Evolutionary conservation across 2,888 invertebrate species (phyloP), one percentile per base, ranked within the genome.

Genomic region (Plagiodera versicolora): DNA sequence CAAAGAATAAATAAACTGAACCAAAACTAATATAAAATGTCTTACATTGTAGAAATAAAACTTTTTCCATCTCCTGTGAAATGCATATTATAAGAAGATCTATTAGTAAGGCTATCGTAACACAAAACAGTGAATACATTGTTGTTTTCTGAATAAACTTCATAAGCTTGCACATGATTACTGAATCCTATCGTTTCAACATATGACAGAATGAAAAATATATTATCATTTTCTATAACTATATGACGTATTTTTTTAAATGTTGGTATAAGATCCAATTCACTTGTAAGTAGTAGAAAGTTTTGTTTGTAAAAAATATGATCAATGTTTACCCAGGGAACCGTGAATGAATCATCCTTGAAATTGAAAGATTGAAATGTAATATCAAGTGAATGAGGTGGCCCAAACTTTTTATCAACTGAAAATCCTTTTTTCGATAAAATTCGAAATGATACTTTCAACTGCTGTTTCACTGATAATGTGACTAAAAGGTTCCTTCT

Each of bases 381-480:
- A 30, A 51, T 2, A 32, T 51, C 32, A 10, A 30, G 5, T 51
- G 9, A 8, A 1, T 14, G 17, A 30, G 32, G 16, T 17, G 32
- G 32, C 28, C 24, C 30, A 50, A 50, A 20, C 20, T 49, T 50
- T 50, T 19, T 50, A 10, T 50, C 50, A 9, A 50, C 16, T 28
- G n/a, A 14, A 28, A 50, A 28, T 51, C 53, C 46, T 46, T 8
- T 47, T 47, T 32, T 58, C 9, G 24, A 18, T 45, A 32, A 35
- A 24, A 58, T 28, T 20, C 61, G 24, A 39, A 16, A 18, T 19
- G 58, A 55, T 39, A 60, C 39, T 19, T 35, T 56, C 14, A 60
- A 17, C 28, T 61, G 58, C 35, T 58, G 50, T 44, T 51, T 49
- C 32, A 61, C 10, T 44, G 58, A 24, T 49, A 61, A 54, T 14